A percentile compares a stretch with the other conserved stretches of the same genome.
Evolutionary conservation across 2,113 vertebrate genomes (phyloP).

Genomic region (Rhizomys pruinosus): DNA sequence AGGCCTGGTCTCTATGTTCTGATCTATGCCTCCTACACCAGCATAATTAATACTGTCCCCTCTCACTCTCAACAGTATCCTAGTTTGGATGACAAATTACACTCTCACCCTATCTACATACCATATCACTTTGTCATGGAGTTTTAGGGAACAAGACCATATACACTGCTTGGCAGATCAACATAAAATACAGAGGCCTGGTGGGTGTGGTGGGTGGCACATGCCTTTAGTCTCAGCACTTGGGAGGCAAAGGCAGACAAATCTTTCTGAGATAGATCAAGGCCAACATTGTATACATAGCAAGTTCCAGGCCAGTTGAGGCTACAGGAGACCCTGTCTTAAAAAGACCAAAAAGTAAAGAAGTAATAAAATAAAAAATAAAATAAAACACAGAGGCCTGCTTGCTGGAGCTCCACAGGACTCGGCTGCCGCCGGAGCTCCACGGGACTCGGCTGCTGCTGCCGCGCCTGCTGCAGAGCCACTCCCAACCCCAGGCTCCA

Average conservation of each 20-base stretch:
- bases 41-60: not conserved
- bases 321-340: too few relatives aligned
- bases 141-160: slow-evolving; percentile 3
- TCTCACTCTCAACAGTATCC: slow-evolving; percentile 20
- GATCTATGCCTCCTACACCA: slow-evolving; percentile 4
- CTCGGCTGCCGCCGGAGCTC: not conserved
- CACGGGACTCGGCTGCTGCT: not conserved
- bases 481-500: not conserved
- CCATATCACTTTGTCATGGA: not conserved
- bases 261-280: too few relatives aligned
- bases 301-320: too few relatives aligned
- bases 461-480: not conserved
- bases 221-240: too few relatives aligned
- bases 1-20: not conserved
- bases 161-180: not conserved
- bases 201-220: too few relatives aligned
- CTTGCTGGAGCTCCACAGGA: not conserved
- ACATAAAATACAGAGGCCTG: not conserved
- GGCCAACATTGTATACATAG: too few relatives aligned
- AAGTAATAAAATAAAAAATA: too few relatives aligned
- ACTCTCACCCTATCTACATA: not conserved
- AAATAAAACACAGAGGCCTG: not conserved
- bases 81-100: slow-evolving; percentile 51
- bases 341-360: too few relatives aligned
- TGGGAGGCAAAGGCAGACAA: too few relatives aligned